A percentile compares a stretch with the other conserved stretches of the same genome.
These are phyloP conservation scores for Napeogenes inachia DNA, from an alignment of 2,888 invertebrate genomes.

Conservation along the genomic window DNA sequence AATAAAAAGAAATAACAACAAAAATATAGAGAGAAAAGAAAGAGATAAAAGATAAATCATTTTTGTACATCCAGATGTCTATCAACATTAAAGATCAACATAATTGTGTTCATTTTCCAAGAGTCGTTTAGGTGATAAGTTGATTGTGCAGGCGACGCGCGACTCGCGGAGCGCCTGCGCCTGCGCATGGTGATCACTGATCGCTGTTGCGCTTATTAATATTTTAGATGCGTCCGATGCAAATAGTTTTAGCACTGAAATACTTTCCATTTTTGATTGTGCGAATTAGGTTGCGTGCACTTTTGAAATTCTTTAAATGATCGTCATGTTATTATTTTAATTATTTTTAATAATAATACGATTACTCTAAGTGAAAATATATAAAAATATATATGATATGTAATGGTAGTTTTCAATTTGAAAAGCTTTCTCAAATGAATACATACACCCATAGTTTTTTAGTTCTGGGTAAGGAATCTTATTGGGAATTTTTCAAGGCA, in stretches of 20 bases:
- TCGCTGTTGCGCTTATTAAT: slow-evolving; percentile 31
- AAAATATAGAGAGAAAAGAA: no score
- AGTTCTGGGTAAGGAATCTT: no score
- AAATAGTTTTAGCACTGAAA: slow-evolving; percentile 34
- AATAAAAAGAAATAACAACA: no score
- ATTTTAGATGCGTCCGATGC: slow-evolving; percentile 32
- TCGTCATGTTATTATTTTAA: no score
- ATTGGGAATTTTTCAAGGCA: no score
- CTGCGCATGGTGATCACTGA: slow-evolving; percentile 45
- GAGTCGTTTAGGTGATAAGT: slow-evolving; percentile 42
- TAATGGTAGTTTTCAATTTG: no score
- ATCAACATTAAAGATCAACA: slow-evolving; percentile 30
- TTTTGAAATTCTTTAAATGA: background rate
- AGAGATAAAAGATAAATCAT: no score
- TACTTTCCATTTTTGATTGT: slow-evolving; percentile 36
- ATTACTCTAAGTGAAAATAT: no score
- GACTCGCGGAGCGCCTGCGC: slow-evolving; percentile 38
- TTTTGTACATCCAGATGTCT: background rate
- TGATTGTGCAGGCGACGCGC: slow-evolving; percentile 43
- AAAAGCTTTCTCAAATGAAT: no score
- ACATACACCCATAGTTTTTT: no score
- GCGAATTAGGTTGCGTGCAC: slow-evolving; percentile 28
- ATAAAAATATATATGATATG: no score
- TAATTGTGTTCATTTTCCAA: slow-evolving; percentile 41
- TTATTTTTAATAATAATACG: no score